Conservation (phyloP, 2,797 vertebrate genomes). For the Pseudochirops cupreus region DNA sequence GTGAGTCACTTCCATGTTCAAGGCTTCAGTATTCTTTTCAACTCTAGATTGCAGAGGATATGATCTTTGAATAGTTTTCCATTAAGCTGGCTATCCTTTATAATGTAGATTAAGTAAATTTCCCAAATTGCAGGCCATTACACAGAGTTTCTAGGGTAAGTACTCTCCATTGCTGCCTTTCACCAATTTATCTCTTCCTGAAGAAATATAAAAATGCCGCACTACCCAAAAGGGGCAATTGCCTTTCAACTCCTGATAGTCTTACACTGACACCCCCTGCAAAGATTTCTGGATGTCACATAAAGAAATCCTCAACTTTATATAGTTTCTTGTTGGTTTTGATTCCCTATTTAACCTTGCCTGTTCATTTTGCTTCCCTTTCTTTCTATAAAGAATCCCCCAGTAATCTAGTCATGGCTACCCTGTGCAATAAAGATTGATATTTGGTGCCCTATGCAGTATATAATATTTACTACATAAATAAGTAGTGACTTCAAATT, state of each 20-base stretch:
- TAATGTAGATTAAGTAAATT: slow-evolving; percentile 10
- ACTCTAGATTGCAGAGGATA: background rate
- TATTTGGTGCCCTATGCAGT: slow-evolving; percentile 24
- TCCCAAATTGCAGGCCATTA: background rate
- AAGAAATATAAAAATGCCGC: background rate
- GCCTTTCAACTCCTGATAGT: background rate
- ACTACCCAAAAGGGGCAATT: background rate
- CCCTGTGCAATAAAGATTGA: background rate
- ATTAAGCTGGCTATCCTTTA: slow-evolving; percentile 29
- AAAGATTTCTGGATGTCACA: background rate
- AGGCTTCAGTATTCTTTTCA: background rate
- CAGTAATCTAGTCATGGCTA: background rate
- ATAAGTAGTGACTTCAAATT: slow-evolving; percentile 38
- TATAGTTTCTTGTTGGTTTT: background rate
- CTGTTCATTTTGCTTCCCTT: background rate
- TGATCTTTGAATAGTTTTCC: background rate
- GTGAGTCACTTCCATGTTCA: background rate
- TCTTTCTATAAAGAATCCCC: background rate
- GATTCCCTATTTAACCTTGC: background rate
- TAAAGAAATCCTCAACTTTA: background rate
- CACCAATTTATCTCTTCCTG: slow-evolving; percentile 19
- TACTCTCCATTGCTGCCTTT: background rate
- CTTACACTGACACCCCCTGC: background rate
- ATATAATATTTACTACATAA: slow-evolving; percentile 7
- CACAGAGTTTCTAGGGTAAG: background rate